Conservation (phyloP, 23 tunicate species). For the Styela plicata region DNA sequence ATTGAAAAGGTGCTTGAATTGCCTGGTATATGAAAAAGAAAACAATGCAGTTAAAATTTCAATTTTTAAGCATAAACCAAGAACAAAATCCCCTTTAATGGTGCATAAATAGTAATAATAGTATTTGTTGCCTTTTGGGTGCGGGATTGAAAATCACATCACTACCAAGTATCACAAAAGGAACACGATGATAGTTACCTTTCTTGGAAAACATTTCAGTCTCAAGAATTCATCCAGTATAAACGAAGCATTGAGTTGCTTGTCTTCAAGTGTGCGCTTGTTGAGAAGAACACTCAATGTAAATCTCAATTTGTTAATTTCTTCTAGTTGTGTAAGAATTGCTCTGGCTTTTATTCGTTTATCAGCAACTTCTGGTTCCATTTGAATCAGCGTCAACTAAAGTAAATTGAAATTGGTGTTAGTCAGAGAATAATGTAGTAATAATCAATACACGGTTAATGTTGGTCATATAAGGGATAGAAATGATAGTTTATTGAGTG, state of each 20-base stretch:
- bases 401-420: too few species aligned
- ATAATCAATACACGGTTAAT: too few species aligned
- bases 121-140: too few species aligned
- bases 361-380: constrained; percentile 46
- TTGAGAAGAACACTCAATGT: constrained; percentile 34
- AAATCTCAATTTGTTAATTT: constrained; percentile 49
- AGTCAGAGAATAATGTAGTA: too few species aligned
- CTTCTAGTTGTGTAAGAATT: constrained; percentile 47
- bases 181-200: too few species aligned
- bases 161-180: too few species aligned
- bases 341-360: constrained; percentile 32
- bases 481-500: too few species aligned
- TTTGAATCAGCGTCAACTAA: constrained; percentile 52
- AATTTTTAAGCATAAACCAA: too few species aligned
- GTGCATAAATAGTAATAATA: too few species aligned
- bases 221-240: constrained; percentile 62
- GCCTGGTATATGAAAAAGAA: constrained; percentile 43
- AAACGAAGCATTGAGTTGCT: constrained; percentile 82
- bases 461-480: too few species aligned
- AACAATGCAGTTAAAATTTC: constrained; percentile 3
- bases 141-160: too few species aligned
- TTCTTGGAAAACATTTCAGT: constrained; percentile 80
- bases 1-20: constrained; percentile 69
- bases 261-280: constrained; percentile 39
- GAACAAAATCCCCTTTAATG: background rate